Evolutionary conservation across 92 coral and sea anemone species (phyloP).

Genomic region (Palythoa caribaeorum): DNA sequence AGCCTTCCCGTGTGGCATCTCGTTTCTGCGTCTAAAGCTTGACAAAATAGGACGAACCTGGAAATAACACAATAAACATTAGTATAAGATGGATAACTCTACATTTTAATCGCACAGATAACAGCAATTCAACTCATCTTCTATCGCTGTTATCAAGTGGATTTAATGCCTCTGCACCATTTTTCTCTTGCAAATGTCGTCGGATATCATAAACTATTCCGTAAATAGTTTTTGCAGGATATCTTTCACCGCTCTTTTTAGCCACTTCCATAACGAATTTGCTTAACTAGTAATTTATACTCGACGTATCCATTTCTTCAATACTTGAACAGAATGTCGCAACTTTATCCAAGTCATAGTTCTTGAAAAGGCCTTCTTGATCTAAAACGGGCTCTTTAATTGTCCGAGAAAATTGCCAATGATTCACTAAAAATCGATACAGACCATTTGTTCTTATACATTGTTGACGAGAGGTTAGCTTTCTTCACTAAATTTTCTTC

Average conservation of each 20-base stretch:
- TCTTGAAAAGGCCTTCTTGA: not conserved
- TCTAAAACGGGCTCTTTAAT: not conserved
- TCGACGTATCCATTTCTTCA: too few species aligned
- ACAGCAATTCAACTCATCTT: not conserved
- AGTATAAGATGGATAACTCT: not conserved
- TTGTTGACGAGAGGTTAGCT: not conserved
- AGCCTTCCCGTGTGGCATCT: conserved; percentile 20
- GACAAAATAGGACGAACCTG: conserved; percentile 42
- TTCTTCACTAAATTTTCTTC: not conserved
- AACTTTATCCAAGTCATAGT: not conserved
- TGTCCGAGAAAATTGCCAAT: too few species aligned
- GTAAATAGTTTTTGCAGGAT: too few species aligned
- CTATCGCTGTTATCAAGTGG: too few species aligned
- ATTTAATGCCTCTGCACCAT: too few species aligned
- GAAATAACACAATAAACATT: not conserved
- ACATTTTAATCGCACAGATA: not conserved
- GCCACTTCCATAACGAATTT: too few species aligned
- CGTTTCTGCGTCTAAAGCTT: not conserved
- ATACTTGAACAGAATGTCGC: not conserved
- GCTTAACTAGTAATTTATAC: too few species aligned
- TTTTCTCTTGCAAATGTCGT: too few species aligned
- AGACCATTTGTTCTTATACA: not conserved
- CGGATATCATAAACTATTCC: too few species aligned
- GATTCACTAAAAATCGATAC: not conserved
- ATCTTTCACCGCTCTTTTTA: not conserved